A percentile compares a stretch with the other conserved stretches of the same genome.
Evolutionary conservation across 2,888 invertebrate genomes (phyloP).

Genomic region (Amiota minor): DNA sequence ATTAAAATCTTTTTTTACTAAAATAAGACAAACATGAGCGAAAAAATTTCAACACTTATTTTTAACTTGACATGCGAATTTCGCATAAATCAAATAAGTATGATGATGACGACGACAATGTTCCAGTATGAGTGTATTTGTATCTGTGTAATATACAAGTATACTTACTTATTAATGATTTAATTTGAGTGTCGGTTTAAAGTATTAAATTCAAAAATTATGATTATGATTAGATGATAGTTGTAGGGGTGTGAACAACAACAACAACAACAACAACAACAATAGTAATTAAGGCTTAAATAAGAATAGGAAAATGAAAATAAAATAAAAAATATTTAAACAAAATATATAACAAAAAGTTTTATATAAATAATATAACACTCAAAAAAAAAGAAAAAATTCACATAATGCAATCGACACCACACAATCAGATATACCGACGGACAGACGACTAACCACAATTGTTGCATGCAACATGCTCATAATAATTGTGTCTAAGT

Average conservation of each 20-base stretch:
- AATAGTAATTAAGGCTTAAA: not conserved
- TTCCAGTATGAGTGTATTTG: not conserved
- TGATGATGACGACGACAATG: not conserved
- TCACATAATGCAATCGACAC: not conserved
- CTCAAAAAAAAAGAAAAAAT: not conserved
- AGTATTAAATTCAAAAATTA: slow-evolving; percentile 12
- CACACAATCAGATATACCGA: not conserved
- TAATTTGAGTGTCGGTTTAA: slow-evolving; percentile 9
- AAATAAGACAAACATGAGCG: not conserved
- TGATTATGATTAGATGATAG: not conserved
- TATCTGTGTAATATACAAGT: not conserved
- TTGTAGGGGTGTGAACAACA: slow-evolving; percentile 14
- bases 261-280: not conserved
- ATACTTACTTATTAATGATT: not conserved
- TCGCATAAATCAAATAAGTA: not conserved
- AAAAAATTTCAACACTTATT: not conserved
- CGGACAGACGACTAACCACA: not conserved
- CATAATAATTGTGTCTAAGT: no score
- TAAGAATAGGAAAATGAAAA: not conserved
- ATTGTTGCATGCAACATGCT: slow-evolving; percentile 12
- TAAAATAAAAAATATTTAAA: not conserved
- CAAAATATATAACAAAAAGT: not conserved
- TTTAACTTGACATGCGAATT: not conserved
- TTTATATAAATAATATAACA: not conserved
- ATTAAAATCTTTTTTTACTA: not conserved